Conservation (phyloP, 2,888 invertebrate genomes). For the Phalera bucephala region DNA sequence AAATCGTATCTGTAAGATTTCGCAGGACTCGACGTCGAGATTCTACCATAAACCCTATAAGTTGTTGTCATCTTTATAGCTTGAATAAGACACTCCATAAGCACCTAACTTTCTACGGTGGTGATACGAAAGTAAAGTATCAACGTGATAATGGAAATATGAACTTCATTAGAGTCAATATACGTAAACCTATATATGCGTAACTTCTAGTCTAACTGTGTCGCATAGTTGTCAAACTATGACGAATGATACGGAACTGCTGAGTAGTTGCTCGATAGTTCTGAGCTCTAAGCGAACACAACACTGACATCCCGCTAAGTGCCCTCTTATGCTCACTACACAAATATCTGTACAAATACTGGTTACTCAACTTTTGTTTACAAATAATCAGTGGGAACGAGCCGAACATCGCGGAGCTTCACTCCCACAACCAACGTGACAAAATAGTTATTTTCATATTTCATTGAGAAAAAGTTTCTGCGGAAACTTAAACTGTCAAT, state of each 20-base stretch:
- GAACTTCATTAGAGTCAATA: too few species aligned
- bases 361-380: constrained; percentile 51
- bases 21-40: too few species aligned
- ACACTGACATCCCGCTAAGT: constrained; percentile 67
- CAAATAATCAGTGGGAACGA: constrained; percentile 63
- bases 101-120: too few species aligned
- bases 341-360: constrained; percentile 66
- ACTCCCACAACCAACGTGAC: constrained; percentile 21
- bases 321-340: constrained; percentile 60
- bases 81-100: too few species aligned
- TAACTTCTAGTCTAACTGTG: too few species aligned
- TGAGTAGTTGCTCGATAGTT: constrained; percentile 20
- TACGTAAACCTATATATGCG: too few species aligned
- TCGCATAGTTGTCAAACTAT: constrained; percentile 3
- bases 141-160: too few species aligned
- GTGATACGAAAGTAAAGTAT: too few species aligned
- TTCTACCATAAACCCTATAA: too few species aligned
- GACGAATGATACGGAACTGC: constrained; percentile 5
- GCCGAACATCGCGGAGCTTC: constrained; percentile 24
- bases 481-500: constrained; percentile 20
- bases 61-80: too few species aligned
- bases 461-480: constrained; percentile 20
- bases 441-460: constrained; percentile 23
- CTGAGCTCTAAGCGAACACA: constrained; percentile 46
- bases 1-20: too few species aligned